Percentiles rank a stretch among this genome's conserved stretches.
Conservation (phyloP, 2,113 vertebrate genomes). For the Rana temporaria region DNA sequence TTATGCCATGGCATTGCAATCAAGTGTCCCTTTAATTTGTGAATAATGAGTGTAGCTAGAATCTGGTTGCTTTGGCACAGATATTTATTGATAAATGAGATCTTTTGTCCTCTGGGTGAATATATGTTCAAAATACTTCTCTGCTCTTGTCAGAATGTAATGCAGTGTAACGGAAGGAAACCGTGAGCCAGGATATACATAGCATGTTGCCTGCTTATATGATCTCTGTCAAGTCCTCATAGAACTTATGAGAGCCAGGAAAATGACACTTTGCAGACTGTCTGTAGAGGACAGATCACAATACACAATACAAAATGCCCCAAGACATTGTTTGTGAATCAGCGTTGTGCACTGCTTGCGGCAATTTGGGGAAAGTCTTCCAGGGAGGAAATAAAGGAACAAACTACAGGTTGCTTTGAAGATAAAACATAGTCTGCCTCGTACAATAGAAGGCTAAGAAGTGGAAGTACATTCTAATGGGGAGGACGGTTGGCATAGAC, state of each 20-base stretch:
- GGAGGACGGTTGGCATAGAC: background rate
- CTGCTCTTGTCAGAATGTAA: too few species aligned
- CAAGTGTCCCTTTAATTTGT: too few species aligned
- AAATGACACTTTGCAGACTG: background rate
- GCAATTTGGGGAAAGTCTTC: constrained; percentile 11
- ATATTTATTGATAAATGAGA: too few species aligned
- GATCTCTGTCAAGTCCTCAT: constrained; percentile 9
- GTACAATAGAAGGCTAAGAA: constrained; percentile 30
- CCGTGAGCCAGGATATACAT: background rate
- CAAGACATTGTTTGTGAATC: background rate
- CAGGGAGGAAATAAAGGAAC: constrained; percentile 37
- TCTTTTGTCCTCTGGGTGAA: too few species aligned
- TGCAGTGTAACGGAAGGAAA: background rate
- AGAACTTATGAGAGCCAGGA: background rate
- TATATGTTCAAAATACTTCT: too few species aligned
- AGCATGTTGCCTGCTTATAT: background rate
- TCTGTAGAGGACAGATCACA: background rate
- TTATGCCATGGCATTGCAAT: too few species aligned
- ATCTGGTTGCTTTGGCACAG: too few species aligned
- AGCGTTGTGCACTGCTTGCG: background rate
- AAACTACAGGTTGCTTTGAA: constrained; percentile 52
- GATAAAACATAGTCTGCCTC: constrained; percentile 36
- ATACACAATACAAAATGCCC: background rate
- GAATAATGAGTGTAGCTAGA: too few species aligned
- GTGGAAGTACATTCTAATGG: background rate